Evolutionary conservation across 2,113 vertebrate species (phyloP).

Genomic region (Dicentrarchus labrax): DNA sequence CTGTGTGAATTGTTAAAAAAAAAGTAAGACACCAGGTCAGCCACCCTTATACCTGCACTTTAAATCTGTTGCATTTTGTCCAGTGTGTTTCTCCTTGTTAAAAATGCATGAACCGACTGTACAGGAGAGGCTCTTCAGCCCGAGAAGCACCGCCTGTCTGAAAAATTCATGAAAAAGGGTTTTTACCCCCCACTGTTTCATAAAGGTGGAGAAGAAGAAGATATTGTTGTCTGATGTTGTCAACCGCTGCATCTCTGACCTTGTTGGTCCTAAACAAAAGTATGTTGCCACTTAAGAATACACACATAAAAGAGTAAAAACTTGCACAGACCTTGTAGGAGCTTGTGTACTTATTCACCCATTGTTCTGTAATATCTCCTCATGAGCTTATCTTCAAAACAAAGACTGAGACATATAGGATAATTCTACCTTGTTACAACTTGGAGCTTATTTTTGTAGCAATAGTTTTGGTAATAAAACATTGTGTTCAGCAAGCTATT

Average conservation of each 20-base stretch:
- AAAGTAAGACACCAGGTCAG: constrained; percentile 56
- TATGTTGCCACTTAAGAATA: background rate
- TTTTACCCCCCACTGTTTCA: constrained; percentile 41
- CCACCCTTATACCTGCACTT: constrained; percentile 47
- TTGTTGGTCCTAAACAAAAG: constrained; percentile 19
- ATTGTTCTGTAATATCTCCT: background rate
- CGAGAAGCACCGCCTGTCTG: constrained; percentile 40
- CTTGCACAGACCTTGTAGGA: background rate
- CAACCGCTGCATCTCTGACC: constrained; percentile 27
- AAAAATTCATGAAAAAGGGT: constrained; percentile 71
- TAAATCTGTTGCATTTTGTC: constrained; percentile 60
- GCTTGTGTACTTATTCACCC: background rate
- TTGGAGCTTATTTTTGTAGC: background rate
- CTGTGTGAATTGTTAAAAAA: constrained; percentile 28
- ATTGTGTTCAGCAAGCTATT: too few species aligned
- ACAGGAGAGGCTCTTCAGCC: constrained; percentile 51
- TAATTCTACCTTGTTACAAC: background rate
- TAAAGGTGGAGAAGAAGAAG: constrained; percentile 26
- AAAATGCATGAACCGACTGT: constrained; percentile 72
- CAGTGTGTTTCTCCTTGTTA: constrained; percentile 53
- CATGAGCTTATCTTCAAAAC: background rate
- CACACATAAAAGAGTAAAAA: constrained; percentile 3
- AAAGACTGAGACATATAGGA: background rate
- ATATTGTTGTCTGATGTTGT: background rate
- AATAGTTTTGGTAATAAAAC: too few species aligned